Evolutionary conservation across 2,888 invertebrate species (phyloP), one percentile per base, ranked within the genome.

Genomic region (Cyclophora albipunctata): DNA sequence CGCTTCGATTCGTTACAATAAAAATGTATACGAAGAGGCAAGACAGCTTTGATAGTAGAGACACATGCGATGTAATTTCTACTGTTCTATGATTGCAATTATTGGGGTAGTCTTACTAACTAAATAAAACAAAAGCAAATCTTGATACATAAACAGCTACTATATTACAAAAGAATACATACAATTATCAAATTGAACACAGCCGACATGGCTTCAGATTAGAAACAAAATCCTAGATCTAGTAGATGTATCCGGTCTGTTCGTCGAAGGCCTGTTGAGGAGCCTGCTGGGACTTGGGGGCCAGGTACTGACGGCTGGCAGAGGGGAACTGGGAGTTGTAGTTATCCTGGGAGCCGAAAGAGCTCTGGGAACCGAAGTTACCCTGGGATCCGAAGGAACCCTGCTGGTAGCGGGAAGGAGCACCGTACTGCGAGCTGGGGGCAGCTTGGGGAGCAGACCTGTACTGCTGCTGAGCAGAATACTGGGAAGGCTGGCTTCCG

Each of bases 211-310:
- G 48, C 53, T 50, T 41, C 46, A 35, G 35, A 46, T 34, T 46
- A 5, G 42, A 20, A 47, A 60, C 52, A 53, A 37, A 37, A 37
- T 5, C 4, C 37, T n/a, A 35, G 35, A 48, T 66, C 45, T 73
- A 86, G 53, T 87, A 87, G 34, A 78, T 74, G 64, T 87, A 87
- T 45, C 85, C 85, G 33, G 83, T 83, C 48, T 81, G 59, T 52
- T 84, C 86, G 46, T 88, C 83, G 51, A 88, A 88, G 37, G 72
- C 59, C 55, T 87, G 87, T 52, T 85, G 84, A 33, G 83, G 81
- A 44, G 63, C 60, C 57, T 78, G 73, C 57, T 78, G 73, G 34
- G 67, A 51, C 53, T 72, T 75, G 2, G 86, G 84, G 4, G 82
- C 73, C 55, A 81, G 65, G 67, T 86, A 85, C 59, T 85, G 84